Percentiles rank a stretch among this genome's conserved stretches.
Conservation (phyloP, 2,888 invertebrate species). For the Heliconius erato region DNA sequence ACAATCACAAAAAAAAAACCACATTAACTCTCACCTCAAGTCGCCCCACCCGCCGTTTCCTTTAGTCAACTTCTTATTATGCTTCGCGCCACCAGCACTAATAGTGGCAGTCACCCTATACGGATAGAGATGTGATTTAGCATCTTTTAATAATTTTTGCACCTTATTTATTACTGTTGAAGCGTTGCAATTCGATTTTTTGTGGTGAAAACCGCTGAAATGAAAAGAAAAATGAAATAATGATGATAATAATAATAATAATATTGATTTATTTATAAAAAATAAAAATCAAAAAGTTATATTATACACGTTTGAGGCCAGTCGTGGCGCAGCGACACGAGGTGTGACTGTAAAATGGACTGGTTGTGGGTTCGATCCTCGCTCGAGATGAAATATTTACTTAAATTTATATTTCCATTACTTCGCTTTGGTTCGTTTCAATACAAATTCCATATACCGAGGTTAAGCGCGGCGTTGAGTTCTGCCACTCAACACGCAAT, state of each 20-base stretch:
- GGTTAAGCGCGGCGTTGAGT: no score
- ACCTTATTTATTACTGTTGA: conserved; percentile 94
- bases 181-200: conserved; percentile 95
- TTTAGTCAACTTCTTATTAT: conserved; percentile 92
- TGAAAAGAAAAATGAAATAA: background rate
- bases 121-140: conserved; percentile 90
- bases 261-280: no score
- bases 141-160: conserved; percentile 91
- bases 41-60: conserved; percentile 99
- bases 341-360: no score
- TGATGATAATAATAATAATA: background rate
- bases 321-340: no score
- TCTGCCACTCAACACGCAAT: no score
- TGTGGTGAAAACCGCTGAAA: conserved; percentile 97
- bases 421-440: no score
- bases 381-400: no score
- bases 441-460: no score
- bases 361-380: no score
- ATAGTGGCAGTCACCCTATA: conserved; percentile 89
- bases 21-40: conserved; percentile 70
- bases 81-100: conserved; percentile 92
- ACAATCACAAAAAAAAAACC: background rate
- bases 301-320: no score
- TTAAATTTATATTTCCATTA: no score
- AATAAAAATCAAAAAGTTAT: no score